Evolutionary conservation across 1,140 invertebrate species (phyloP).

Genomic region (Paraescarpia echinospica): DNA sequence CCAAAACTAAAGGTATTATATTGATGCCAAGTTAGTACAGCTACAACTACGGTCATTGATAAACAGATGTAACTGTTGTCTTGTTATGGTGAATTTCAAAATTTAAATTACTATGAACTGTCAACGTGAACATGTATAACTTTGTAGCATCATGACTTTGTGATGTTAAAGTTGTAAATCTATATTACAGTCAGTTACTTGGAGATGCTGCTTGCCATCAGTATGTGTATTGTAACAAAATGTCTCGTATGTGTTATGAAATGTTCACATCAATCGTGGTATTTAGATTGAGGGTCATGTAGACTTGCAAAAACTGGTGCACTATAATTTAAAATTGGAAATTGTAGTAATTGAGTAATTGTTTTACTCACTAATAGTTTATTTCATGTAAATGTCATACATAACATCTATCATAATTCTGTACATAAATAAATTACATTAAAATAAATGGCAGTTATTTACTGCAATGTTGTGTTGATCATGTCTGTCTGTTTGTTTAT

Average conservation of each 20-base stretch:
- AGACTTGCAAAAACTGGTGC: background rate
- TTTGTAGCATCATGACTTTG: background rate
- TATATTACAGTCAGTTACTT: background rate
- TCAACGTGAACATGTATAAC: background rate
- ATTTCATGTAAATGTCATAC: background rate
- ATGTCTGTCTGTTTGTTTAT: too few species aligned
- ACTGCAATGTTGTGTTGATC: too few species aligned
- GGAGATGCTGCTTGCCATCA: background rate
- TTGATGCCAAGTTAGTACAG: background rate
- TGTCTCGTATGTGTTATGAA: background rate
- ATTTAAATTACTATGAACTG: background rate
- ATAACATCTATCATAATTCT: background rate
- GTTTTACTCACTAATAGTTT: background rate
- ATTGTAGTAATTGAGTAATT: background rate
- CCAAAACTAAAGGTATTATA: background rate
- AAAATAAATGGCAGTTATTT: background rate
- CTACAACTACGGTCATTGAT: background rate
- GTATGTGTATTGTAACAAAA: background rate
- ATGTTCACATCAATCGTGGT: background rate
- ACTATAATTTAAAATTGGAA: background rate
- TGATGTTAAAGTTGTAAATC: background rate
- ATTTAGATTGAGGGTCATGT: background rate
- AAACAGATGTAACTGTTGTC: background rate
- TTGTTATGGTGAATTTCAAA: background rate
- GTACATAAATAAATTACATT: conserved; percentile 7